Evolutionary conservation across 2,888 invertebrate species (phyloP).

Genomic region (Machimus rusticus): DNA sequence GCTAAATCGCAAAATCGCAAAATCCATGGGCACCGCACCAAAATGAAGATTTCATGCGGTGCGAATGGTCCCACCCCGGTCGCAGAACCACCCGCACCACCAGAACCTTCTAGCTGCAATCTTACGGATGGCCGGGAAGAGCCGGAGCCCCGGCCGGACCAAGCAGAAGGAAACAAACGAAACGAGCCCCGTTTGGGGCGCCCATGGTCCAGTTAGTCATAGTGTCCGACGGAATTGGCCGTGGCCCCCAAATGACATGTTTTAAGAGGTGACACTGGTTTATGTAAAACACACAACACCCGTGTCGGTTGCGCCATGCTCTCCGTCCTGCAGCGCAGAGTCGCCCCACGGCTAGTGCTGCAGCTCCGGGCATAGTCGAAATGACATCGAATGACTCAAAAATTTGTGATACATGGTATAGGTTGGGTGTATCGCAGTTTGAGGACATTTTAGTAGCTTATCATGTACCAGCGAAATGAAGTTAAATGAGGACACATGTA

Average conservation of each 20-base stretch:
- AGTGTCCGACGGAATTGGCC: not conserved
- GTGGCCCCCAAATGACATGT: conserved; percentile 43
- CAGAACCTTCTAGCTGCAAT: not conserved
- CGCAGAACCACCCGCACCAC: not conserved
- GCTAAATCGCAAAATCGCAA: not conserved
- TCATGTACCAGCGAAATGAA: conserved; percentile 43
- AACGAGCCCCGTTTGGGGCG: not conserved
- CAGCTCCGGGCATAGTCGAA: not conserved
- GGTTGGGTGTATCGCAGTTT: conserved; percentile 6
- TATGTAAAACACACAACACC: conserved; percentile 48
- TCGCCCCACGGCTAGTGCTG: not conserved
- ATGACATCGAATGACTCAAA: conserved; percentile 32
- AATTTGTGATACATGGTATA: conserved; percentile 25
- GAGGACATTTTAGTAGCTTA: conserved; percentile 40
- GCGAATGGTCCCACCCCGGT: not conserved
- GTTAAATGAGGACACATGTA: conserved; percentile 47
- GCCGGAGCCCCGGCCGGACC: not conserved
- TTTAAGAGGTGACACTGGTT: conserved; percentile 49
- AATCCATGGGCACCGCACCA: not conserved
- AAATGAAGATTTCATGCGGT: conserved; percentile 38
- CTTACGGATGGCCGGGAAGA: not conserved
- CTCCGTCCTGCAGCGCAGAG: not conserved
- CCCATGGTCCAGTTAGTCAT: not conserved
- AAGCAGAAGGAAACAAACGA: not conserved
- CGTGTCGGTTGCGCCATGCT: conserved; percentile 43